These are phyloP conservation scores for Colinus virginianus DNA, from an alignment of 2,113 vertebrate species.

Conservation along the genomic window DNA sequence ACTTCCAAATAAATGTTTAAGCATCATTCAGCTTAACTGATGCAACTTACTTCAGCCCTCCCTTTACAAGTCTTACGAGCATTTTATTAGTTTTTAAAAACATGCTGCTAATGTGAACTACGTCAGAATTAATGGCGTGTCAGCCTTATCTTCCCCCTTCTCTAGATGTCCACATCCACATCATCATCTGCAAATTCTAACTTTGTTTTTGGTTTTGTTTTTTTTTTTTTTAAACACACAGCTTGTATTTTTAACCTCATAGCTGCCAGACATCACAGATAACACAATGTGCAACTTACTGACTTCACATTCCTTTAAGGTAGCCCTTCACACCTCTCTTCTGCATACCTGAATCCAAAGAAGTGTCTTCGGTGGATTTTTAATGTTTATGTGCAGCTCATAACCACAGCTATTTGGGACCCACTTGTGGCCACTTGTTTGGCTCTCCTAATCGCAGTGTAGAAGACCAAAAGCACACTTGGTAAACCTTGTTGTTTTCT, in stretches of 20 bases:
- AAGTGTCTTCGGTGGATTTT: not conserved
- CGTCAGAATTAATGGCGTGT: not conserved
- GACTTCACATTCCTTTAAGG: not conserved
- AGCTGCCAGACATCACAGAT: not conserved
- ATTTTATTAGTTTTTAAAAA: not conserved
- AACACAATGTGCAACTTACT: not conserved
- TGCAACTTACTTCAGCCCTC: not conserved
- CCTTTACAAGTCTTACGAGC: not conserved
- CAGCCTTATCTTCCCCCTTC: not conserved
- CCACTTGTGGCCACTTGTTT: not conserved
- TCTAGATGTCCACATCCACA: not conserved
- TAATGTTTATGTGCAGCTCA: not conserved
- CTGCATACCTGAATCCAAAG: not conserved
- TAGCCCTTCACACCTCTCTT: not conserved
- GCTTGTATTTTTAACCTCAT: not conserved
- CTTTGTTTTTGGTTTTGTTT: too few species aligned
- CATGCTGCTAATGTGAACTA: not conserved
- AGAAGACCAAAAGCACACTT: not conserved
- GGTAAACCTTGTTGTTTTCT: not conserved
- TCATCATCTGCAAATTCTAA: accelerated
- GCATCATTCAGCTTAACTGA: not conserved
- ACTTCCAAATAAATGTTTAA: not conserved
- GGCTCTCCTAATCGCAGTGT: not conserved
- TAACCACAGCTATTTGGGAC: not conserved
- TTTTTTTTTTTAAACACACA: not conserved